These are phyloP conservation scores for Hemitrygon akajei DNA, from an alignment of 2,797 vertebrate species.

Conservation along the genomic window DNA sequence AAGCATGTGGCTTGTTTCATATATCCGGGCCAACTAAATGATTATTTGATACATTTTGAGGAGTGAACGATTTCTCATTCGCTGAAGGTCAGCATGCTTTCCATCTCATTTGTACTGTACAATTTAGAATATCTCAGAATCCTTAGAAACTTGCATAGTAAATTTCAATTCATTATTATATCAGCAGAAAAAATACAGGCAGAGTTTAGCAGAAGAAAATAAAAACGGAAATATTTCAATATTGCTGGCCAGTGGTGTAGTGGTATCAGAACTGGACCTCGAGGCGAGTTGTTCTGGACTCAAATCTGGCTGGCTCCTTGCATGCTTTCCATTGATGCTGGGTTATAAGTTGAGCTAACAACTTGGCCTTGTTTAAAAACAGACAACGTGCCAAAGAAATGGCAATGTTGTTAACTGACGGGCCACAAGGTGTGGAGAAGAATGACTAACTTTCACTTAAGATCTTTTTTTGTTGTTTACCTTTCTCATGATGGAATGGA, in stretches of 20 bases:
- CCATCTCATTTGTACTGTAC: background rate
- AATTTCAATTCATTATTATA: background rate
- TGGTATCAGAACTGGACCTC: no score
- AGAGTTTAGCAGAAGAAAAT: background rate
- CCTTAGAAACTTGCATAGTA: background rate
- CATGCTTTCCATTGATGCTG: no score
- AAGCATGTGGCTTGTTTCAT: background rate
- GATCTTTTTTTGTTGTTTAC: background rate
- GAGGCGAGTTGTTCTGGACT: no score
- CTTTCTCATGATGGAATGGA: background rate
- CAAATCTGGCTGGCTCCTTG: no score
- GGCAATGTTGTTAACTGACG: no score
- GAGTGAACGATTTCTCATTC: background rate
- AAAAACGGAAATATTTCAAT: background rate
- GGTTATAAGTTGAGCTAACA: no score
- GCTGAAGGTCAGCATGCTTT: background rate
- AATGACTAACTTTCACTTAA: no score
- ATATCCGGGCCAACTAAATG: background rate
- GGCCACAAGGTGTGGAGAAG: no score
- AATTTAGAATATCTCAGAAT: background rate
- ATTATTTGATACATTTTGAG: background rate
- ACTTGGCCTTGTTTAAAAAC: no score
- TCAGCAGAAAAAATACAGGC: background rate
- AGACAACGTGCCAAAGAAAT: no score
- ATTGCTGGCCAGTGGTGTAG: background rate